Conservation (phyloP, 2,113 vertebrate genomes). For the Barnardius zonarius region DNA sequence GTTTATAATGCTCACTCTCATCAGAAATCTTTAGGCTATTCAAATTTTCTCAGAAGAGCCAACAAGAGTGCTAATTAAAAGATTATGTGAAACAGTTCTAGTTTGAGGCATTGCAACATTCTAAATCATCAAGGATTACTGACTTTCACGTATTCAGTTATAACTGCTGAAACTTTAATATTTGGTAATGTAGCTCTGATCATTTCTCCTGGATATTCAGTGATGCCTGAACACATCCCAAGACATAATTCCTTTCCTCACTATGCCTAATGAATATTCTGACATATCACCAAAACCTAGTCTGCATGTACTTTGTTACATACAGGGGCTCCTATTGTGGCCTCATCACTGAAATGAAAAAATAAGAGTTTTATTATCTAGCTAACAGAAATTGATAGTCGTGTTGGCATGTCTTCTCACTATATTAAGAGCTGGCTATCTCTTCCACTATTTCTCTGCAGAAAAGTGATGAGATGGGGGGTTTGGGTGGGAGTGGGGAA, state of each 20-base stretch:
- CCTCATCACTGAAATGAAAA: background rate
- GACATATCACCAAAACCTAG: background rate
- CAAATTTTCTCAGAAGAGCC: background rate
- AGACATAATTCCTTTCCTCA: background rate
- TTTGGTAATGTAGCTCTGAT: background rate
- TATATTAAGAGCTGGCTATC: background rate
- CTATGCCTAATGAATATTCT: background rate
- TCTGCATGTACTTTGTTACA: background rate
- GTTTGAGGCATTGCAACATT: background rate
- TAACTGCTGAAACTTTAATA: background rate
- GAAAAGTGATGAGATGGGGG: background rate
- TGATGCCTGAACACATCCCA: background rate
- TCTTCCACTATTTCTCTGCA: background rate
- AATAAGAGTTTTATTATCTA: background rate
- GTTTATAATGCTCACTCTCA: background rate
- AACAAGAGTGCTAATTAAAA: background rate
- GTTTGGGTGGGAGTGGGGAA: background rate
- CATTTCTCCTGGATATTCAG: background rate
- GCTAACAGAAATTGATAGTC: background rate
- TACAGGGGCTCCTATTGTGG: background rate
- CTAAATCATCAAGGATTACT: background rate
- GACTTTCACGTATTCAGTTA: background rate
- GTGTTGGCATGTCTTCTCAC: background rate
- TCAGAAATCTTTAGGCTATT: background rate
- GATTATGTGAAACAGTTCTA: background rate